A percentile compares a stretch with the other conserved stretches of the same genome.
These are phyloP conservation scores for Malurus leucopterus DNA, from an alignment of 2,797 vertebrate species.

Conservation along the genomic window DNA sequence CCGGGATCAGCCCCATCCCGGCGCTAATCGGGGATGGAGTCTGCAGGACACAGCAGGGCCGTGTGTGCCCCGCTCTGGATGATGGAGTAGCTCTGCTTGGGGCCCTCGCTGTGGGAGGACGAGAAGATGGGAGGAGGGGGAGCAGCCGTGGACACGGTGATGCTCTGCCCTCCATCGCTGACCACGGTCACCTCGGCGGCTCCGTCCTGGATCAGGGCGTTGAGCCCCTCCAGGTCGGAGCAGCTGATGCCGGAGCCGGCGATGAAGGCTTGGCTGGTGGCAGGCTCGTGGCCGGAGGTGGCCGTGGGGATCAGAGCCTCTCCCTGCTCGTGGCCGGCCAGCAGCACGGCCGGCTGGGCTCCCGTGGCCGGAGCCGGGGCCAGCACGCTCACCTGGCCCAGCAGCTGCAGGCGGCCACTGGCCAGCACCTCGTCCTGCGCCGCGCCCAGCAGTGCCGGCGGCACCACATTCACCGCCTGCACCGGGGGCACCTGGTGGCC, in stretches of 20 bases:
- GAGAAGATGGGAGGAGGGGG: constrained; percentile 62
- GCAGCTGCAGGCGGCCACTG: constrained; percentile 77
- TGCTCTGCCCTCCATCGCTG: constrained; percentile 75
- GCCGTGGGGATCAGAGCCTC: constrained; percentile 72
- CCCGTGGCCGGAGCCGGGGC: constrained; percentile 69
- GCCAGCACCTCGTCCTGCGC: constrained; percentile 59
- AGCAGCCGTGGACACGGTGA: constrained; percentile 52
- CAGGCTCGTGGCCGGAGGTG: constrained; percentile 66
- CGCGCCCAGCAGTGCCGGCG: constrained; percentile 37
- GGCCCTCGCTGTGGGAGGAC: constrained; percentile 57
- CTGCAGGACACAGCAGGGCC: constrained; percentile 71
- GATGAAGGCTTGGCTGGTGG: constrained; percentile 81
- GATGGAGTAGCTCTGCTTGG: constrained; percentile 75
- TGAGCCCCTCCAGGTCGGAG: constrained; percentile 90
- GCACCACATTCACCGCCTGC: constrained; percentile 65
- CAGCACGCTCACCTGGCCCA: constrained; percentile 90
- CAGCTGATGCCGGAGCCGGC: constrained; percentile 77
- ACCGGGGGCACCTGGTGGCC: constrained; percentile 78
- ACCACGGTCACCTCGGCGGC: constrained; percentile 89
- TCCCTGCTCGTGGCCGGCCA: constrained; percentile 66
- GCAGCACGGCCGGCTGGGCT: constrained; percentile 80
- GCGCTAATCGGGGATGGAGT: constrained; percentile 71
- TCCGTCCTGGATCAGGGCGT: constrained; percentile 89
- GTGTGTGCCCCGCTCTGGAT: constrained; percentile 68
- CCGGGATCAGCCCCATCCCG: no score